Evolutionary conservation across 1,140 invertebrate genomes (phyloP).

Genomic region (Orius insidiosus): DNA sequence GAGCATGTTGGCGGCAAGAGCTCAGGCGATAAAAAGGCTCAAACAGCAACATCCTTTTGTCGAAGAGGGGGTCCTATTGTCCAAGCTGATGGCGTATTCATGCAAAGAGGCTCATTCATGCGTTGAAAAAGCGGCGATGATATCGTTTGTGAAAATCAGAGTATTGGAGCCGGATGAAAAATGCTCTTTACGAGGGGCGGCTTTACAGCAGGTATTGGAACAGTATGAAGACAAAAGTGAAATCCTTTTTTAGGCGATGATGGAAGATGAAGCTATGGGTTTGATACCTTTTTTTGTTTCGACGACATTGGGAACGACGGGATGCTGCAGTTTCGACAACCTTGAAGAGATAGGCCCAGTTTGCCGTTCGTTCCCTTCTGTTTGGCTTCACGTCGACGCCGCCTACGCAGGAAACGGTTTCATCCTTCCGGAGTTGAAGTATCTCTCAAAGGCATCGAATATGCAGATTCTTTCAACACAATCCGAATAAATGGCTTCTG

Average conservation of each 20-base stretch:
- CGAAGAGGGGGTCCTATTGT: conserved; percentile 84
- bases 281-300: conserved; percentile 94
- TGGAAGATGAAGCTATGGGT: conserved; percentile 80
- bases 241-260: conserved; percentile 57
- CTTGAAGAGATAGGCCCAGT: conserved; percentile 77
- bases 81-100: conserved; percentile 90
- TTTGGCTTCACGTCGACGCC: conserved; percentile 52
- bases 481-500: conserved; percentile 94
- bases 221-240: not conserved
- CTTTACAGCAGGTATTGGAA: conserved; percentile 52
- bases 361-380: conserved; percentile 57
- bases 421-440: conserved; percentile 85
- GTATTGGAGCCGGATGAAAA: conserved; percentile 94
- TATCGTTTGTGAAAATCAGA: conserved; percentile 89
- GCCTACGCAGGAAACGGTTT: conserved; percentile 90
- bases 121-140: conserved; percentile 99
- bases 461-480: conserved; percentile 96
- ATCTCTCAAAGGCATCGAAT: conserved; percentile 56
- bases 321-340: conserved; percentile 86
- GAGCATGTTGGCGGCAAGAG: conserved; percentile 83
- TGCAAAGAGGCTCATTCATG: conserved; percentile 95
- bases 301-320: conserved; percentile 83
- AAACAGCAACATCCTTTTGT: conserved; percentile 79
- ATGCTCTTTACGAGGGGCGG: conserved; percentile 74
- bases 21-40: conserved; percentile 76